Percentiles rank a stretch among this genome's conserved stretches.
These are phyloP conservation scores for Lytechinus variegatus DNA, from an alignment of 35 echinoderm and acorn worm genomes.

Conservation along the genomic window DNA sequence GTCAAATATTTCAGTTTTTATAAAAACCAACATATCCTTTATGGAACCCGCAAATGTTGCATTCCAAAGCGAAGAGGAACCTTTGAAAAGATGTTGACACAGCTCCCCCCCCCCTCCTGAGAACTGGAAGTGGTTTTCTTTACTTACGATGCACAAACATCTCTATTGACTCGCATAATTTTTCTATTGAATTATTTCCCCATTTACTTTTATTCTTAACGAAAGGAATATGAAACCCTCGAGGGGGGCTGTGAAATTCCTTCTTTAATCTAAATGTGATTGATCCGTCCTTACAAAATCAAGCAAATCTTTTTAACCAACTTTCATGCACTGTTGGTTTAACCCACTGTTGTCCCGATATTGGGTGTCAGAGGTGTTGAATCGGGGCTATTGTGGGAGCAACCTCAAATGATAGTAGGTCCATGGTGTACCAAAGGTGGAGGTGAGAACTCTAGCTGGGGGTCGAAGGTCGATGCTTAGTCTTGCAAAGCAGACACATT, in stretches of 20 bases:
- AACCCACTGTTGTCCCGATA: not conserved
- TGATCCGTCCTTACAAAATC: not conserved
- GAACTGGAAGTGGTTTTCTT: not conserved
- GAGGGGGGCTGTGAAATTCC: constrained; percentile 15
- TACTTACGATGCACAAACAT: not conserved
- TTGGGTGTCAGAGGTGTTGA: not conserved
- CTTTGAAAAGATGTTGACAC: not conserved
- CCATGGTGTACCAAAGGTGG: not conserved
- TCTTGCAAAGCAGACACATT: not conserved
- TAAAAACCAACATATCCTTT: not conserved
- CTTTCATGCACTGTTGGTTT: not conserved
- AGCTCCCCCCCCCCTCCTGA: not conserved
- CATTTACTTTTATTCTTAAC: not conserved
- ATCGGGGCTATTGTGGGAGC: not conserved
- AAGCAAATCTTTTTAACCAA: not conserved
- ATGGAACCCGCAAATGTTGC: not conserved
- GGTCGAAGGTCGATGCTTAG: not conserved
- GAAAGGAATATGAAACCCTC: not conserved
- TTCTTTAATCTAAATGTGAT: not conserved
- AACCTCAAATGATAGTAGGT: not conserved
- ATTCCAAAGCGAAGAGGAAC: not conserved
- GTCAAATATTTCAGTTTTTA: not conserved
- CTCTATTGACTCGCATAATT: not conserved
- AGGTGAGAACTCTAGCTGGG: not conserved
- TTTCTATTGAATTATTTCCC: not conserved